Conservation (phyloP, 2,113 vertebrate genomes). For the Phoxinus phoxinus region DNA sequence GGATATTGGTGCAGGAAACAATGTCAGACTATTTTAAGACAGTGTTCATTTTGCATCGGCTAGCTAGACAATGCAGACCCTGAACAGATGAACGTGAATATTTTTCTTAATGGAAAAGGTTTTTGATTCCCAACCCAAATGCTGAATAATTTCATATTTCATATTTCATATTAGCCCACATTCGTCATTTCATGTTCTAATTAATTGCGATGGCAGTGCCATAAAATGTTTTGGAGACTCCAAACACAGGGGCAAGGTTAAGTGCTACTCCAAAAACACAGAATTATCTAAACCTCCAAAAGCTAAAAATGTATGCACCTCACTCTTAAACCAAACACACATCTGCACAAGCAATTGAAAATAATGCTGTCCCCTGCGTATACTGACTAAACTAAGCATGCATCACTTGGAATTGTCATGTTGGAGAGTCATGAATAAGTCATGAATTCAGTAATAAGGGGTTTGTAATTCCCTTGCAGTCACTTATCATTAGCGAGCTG, state of each 20-base stretch:
- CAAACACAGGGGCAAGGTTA: slow-evolving; percentile 2
- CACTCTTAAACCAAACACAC: background rate
- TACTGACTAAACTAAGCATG: slow-evolving; percentile 33
- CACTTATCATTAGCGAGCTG: slow-evolving; percentile 70
- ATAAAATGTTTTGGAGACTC: background rate
- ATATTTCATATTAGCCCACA: background rate
- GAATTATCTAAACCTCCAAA: background rate
- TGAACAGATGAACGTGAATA: background rate
- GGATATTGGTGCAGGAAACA: background rate
- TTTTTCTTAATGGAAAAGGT: background rate
- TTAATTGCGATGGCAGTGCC: background rate
- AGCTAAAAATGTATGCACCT: background rate
- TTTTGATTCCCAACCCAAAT: background rate
- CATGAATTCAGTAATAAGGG: slow-evolving; percentile 62
- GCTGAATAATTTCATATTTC: background rate
- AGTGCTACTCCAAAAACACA: slow-evolving; percentile 8
- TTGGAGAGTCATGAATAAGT: slow-evolving; percentile 69
- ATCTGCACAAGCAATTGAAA: background rate
- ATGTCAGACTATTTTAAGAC: background rate
- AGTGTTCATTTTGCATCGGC: background rate
- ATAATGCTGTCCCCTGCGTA: background rate
- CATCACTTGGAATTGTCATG: slow-evolving; percentile 65
- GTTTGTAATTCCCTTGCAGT: slow-evolving; percentile 65
- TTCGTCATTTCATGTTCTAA: background rate
- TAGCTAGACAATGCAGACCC: background rate